Evolutionary conservation across 2,113 vertebrate genomes (phyloP).

Genomic region (Tringa solitaria): DNA sequence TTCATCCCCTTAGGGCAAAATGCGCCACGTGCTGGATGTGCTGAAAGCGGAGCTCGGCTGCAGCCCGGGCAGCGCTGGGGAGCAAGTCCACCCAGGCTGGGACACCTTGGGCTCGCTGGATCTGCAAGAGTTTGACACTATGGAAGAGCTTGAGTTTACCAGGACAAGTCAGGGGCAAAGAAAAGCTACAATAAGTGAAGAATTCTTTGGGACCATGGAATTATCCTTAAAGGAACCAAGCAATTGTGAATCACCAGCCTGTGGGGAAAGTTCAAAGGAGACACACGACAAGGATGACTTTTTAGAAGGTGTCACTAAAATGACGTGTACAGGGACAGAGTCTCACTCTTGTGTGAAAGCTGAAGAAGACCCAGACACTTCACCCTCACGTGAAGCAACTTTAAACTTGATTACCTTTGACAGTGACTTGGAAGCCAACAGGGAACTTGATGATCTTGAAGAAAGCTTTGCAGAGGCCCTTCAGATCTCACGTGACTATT

Average conservation of each 20-base stretch:
- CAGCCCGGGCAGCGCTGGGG: not conserved
- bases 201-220: not conserved
- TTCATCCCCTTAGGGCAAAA: conserved; percentile 64
- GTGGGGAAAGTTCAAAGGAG: not conserved
- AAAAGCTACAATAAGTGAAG: not conserved
- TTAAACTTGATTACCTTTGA: not conserved
- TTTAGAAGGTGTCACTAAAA: not conserved
- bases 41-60: conserved; percentile 70
- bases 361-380: not conserved
- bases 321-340: not conserved
- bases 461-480: not conserved
- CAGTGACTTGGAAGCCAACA: conserved; percentile 4
- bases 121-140: not conserved
- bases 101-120: not conserved
- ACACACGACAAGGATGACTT: not conserved
- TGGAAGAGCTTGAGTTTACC: not conserved
- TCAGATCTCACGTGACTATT: not conserved
- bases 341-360: not conserved
- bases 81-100: not conserved
- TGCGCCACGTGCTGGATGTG: conserved; percentile 69
- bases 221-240: not conserved
- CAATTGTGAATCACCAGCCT: not conserved
- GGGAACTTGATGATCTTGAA: conserved; percentile 24
- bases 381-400: not conserved
- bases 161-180: not conserved